A percentile compares a stretch with the other conserved stretches of the same genome.
Evolutionary conservation across 2,113 vertebrate species (phyloP).

Genomic region (Tylochromis polylepis): DNA sequence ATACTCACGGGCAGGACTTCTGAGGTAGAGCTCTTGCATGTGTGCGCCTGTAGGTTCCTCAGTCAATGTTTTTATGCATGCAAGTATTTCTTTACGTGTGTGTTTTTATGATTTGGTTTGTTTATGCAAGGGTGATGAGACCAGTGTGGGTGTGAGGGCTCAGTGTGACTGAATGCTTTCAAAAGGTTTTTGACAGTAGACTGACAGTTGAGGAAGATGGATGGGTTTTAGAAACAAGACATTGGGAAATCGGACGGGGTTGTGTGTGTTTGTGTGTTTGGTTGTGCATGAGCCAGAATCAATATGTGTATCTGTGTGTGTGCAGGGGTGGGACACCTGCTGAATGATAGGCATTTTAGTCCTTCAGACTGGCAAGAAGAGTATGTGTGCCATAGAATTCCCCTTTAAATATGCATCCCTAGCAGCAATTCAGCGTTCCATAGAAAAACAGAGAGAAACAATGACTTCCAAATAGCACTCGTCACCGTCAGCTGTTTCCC

Average conservation of each 20-base stretch:
- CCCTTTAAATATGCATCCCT: conserved; percentile 30
- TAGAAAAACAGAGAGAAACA: conserved; percentile 24
- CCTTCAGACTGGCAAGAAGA: conserved; percentile 28
- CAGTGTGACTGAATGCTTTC: conserved; percentile 15
- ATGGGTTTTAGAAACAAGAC: conserved; percentile 52
- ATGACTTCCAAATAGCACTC: conserved; percentile 27
- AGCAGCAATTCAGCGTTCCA: neutral
- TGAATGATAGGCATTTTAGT: conserved; percentile 64
- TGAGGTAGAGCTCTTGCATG: neutral
- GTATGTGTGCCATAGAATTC: conserved; percentile 63
- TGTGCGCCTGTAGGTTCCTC: neutral
- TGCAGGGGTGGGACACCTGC: conserved; percentile 32
- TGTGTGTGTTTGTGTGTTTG: conserved; percentile 46
- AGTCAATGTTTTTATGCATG: conserved; percentile 6
- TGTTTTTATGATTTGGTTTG: neutral
- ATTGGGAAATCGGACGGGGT: conserved; percentile 31
- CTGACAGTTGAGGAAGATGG: conserved; percentile 69
- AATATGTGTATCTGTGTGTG: neutral
- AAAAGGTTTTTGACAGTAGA: conserved; percentile 42
- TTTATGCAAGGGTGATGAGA: neutral
- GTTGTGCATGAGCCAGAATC: neutral
- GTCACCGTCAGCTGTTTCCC: conserved; percentile 7
- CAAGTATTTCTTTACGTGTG: neutral
- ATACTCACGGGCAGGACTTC: neutral
- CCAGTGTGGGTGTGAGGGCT: neutral